Evolutionary conservation across 2,888 invertebrate species (phyloP), one percentile per base, ranked within the genome.

Genomic region (Drosophila austrosaltans): DNA sequence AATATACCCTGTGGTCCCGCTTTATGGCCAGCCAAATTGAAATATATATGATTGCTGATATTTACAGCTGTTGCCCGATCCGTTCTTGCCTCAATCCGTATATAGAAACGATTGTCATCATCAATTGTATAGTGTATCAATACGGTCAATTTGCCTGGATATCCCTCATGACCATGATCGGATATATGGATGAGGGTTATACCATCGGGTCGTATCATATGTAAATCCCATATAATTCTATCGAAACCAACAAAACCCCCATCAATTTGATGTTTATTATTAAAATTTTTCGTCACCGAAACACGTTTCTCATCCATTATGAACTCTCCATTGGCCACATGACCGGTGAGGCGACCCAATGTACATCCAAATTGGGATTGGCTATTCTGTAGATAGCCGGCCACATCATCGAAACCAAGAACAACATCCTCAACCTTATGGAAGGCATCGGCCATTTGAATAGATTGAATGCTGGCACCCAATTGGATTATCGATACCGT

Each of bases 161-260:
- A 98, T 0, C 97, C 97, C 92, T 98, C 97, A 83, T 97, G 96
- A 3, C 95, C 95, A 77, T 97, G 95, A 0, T 94, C 93, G 22
- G 97, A 97, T 0, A 95, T 91, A 83, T 97, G 95, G 25, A 94
- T 94, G 93, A 98, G 94, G 0, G 95, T 94, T 0, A 98, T 94
- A 1, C 90, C 85, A 58, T 93, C 87, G 1, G 89, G 84, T 1
- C 83, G 75, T 12, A 77, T 39, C 57, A 76, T 72, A 1, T 64
- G 72, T 16, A 91, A 73, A 12, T 89, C 93, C 97, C 97, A 97
- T 72, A 95, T 93, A 28, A 94, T 94, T 93, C 96, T 96, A 91
- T 96, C 96, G 92, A 98, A 98, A 0, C 98, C 98, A 73, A 94
- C 93, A 32, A 93, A 91, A 0, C 98, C 98, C 0, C 98, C 98